Percentiles rank a stretch among this genome's conserved stretches.
Conservation (phyloP, 2,113 vertebrate species). For the Heptranchias perlo region DNA sequence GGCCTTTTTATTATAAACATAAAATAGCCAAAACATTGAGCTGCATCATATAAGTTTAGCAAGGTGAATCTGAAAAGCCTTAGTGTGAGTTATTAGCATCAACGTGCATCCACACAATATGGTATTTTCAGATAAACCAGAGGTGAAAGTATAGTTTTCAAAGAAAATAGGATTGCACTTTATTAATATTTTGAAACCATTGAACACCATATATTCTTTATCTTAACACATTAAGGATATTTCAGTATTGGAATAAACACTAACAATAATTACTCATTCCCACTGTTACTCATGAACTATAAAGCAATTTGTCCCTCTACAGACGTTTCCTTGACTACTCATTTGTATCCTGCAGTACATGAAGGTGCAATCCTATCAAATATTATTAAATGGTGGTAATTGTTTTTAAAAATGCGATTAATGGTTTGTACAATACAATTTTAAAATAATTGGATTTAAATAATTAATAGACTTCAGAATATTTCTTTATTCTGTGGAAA, state of each 20-base stretch:
- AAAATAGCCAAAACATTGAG: neutral
- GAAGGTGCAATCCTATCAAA: neutral
- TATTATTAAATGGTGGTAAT: neutral
- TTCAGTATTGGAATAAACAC: neutral
- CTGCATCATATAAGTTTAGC: no score
- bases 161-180: neutral
- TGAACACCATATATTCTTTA: neutral
- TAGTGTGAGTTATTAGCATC: neutral
- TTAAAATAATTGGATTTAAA: neutral
- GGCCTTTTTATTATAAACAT: neutral
- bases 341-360: neutral
- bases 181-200: neutral
- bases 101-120: neutral
- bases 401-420: neutral
- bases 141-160: neutral
- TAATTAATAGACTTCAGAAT: neutral
- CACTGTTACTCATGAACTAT: neutral
- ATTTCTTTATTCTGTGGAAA: constrained; percentile 21
- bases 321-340: neutral
- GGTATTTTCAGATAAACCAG: neutral
- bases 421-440: no score
- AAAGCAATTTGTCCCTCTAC: neutral
- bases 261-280: neutral
- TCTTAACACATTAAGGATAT: neutral
- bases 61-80: neutral